Conservation (phyloP, 2,888 invertebrate species). For the Cartodere bifasciata region DNA sequence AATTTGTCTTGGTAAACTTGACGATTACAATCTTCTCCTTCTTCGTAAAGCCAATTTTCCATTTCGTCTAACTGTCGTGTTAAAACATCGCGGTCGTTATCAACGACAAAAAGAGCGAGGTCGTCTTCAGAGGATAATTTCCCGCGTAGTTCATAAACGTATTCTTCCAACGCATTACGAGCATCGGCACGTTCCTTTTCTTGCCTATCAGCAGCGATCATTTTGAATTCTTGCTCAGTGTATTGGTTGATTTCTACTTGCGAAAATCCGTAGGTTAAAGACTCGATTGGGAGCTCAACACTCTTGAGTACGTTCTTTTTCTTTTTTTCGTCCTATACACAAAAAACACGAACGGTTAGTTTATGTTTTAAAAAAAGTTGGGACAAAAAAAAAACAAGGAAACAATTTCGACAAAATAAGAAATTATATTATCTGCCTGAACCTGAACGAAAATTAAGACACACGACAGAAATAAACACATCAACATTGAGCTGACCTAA, state of each 20-base stretch:
- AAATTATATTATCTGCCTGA: no score
- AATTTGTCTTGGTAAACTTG: constrained; percentile 55
- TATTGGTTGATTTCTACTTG: constrained; percentile 59
- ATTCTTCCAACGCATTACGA: constrained; percentile 95
- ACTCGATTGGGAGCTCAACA: constrained; percentile 73
- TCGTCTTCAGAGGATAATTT: constrained; percentile 69
- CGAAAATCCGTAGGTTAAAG: constrained; percentile 58
- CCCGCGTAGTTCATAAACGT: constrained; percentile 90
- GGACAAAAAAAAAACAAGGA: no score
- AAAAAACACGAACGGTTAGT: no score
- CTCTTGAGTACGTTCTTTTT: constrained; percentile 71
- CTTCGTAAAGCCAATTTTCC: constrained; percentile 96
- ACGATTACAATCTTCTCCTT: constrained; percentile 85
- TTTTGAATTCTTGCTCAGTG: constrained; percentile 50
- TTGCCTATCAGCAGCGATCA: constrained; percentile 62
- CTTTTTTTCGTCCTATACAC: constrained; percentile 52
- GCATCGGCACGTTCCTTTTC: constrained; percentile 94
- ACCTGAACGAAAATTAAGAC: no score
- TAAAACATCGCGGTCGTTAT: constrained; percentile 51
- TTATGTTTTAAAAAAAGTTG: no score
- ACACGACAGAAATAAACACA: no score
- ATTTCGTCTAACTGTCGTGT: constrained; percentile 63
- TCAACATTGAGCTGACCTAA: no score
- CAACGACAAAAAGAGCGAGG: constrained; percentile 59
- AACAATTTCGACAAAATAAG: no score